Evolutionary conservation across 2,888 invertebrate genomes (phyloP).

Genomic region (Rhabditophanes sp.): DNA sequence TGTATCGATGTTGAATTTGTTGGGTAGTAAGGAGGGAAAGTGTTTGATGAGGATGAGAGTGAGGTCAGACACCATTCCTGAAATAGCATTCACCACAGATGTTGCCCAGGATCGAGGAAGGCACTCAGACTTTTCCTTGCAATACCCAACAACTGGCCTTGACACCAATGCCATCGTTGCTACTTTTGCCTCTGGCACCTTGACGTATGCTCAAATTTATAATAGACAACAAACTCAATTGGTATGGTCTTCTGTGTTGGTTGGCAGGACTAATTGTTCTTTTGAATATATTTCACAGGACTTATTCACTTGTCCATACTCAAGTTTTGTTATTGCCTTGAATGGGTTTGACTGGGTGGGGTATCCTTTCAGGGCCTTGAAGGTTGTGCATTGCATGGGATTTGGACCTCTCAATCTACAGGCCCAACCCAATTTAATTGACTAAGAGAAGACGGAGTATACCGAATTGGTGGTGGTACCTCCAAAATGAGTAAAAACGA

Average conservation of each 20-base stretch:
- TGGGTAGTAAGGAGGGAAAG: background rate
- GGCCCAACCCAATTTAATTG: no score
- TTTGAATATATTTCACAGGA: constrained; percentile 14
- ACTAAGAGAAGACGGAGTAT: no score
- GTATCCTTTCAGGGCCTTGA: no score
- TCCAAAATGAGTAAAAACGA: no score
- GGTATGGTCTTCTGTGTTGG: constrained; percentile 17
- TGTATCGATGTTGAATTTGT: constrained; percentile 10
- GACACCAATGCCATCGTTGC: constrained; percentile 16
- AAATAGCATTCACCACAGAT: constrained; percentile 21
- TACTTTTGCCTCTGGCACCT: constrained; percentile 8
- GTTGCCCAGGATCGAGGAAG: constrained; percentile 12
- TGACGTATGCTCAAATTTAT: constrained; percentile 17
- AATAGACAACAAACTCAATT: constrained; percentile 15
- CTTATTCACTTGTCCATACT: constrained; percentile 4
- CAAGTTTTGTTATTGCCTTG: background rate
- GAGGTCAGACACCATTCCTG: constrained; percentile 6
- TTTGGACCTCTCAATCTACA: no score
- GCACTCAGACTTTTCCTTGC: constrained; percentile 7
- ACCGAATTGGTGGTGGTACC: no score
- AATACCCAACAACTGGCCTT: background rate
- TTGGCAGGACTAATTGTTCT: constrained; percentile 12
- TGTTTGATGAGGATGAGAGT: background rate
- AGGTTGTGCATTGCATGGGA: no score
- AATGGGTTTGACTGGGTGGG: background rate